A percentile compares a stretch with the other conserved stretches of the same genome.
phyloP scores from a whole-genome alignment of 2,113 vertebrate genomes.

The Hassar affinis region DNA sequence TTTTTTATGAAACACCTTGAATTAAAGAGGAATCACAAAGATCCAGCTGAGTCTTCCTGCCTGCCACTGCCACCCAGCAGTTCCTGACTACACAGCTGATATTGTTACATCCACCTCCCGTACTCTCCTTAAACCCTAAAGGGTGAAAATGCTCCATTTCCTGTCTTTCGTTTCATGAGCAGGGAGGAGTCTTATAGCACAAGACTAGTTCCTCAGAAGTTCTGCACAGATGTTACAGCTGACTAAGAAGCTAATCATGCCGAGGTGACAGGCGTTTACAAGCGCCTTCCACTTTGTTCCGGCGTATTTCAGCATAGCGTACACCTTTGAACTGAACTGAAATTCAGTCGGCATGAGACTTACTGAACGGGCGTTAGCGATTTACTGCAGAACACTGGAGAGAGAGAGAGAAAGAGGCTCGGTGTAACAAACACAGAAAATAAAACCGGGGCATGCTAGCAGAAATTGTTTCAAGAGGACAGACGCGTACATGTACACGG shows the following conservation, averaged over 20 bases:
- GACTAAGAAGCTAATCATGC: not conserved
- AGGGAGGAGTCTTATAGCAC: not conserved
- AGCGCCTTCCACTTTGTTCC: accelerated
- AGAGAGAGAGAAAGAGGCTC: no score
- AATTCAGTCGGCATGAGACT: not conserved
- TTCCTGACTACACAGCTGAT: not conserved
- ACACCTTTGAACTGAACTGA: not conserved
- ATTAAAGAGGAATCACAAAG: not conserved
- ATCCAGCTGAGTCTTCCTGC: not conserved
- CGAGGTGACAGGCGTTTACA: not conserved
- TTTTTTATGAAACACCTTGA: no score
- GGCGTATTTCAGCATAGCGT: not conserved
- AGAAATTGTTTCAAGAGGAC: not conserved
- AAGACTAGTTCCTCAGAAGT: not conserved
- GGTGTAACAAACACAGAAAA: not conserved
- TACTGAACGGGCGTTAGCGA: no score
- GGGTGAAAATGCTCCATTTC: not conserved
- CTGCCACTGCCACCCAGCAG: not conserved
- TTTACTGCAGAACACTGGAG: not conserved
- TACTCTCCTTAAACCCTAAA: not conserved
- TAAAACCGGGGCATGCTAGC: not conserved
- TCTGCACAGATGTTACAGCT: not conserved
- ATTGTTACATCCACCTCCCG: not conserved
- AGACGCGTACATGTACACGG: conserved; percentile 7
- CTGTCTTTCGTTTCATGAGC: not conserved